Evolutionary conservation across 1,140 invertebrate genomes (phyloP).

Genomic region (Antheraea mylitta): DNA sequence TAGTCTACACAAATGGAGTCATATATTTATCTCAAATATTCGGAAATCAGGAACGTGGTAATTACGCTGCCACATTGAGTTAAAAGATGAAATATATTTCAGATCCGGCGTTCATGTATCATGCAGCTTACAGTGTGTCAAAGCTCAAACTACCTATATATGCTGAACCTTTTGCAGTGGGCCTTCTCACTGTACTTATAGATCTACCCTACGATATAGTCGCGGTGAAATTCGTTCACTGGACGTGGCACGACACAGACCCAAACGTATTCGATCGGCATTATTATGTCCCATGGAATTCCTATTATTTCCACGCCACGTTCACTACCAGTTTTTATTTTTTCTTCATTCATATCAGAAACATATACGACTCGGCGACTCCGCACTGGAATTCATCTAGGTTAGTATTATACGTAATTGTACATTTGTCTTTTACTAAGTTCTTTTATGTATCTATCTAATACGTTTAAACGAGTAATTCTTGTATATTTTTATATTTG

Average conservation of each 20-base stretch:
- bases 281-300: slow-evolving; percentile 89
- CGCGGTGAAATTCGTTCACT: slow-evolving; percentile 88
- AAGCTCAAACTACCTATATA: slow-evolving; percentile 82
- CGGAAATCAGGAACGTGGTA: too few relatives aligned
- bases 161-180: slow-evolving; percentile 87
- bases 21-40: too few relatives aligned
- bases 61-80: not conserved
- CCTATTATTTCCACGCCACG: slow-evolving; percentile 89
- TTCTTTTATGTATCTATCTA: too few relatives aligned
- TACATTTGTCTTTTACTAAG: not conserved
- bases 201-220: slow-evolving; percentile 92
- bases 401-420: slow-evolving; percentile 36
- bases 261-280: slow-evolving; percentile 89
- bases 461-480: too few relatives aligned
- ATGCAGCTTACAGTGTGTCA: slow-evolving; percentile 83
- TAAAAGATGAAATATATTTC: slow-evolving; percentile 40
- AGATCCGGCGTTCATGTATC: slow-evolving; percentile 89
- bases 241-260: slow-evolving; percentile 93
- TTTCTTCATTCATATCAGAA: slow-evolving; percentile 82
- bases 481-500: too few relatives aligned
- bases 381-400: slow-evolving; percentile 77
- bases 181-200: slow-evolving; percentile 85
- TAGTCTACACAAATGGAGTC: too few relatives aligned
- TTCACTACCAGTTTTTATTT: slow-evolving; percentile 87
- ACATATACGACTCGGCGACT: slow-evolving; percentile 75